Evolutionary conservation across 2,797 vertebrate genomes (phyloP).

Genomic region (Rhinatrema bivittatum): DNA sequence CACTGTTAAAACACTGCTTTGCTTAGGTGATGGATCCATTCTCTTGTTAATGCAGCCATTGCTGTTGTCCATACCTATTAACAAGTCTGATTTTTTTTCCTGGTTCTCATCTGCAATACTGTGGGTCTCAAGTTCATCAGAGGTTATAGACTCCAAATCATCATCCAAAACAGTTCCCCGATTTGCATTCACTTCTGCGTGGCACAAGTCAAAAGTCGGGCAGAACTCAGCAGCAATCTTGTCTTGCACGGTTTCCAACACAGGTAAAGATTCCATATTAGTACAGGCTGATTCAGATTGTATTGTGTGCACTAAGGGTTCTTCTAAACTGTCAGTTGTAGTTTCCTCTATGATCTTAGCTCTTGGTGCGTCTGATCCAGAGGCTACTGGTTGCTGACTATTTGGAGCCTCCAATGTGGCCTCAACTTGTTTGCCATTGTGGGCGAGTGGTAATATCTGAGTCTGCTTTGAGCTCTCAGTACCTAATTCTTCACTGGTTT

Average conservation of each 20-base stretch:
- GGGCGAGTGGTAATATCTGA: slow-evolving; percentile 12
- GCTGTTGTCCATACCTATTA: slow-evolving; percentile 17
- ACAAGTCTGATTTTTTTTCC: slow-evolving; percentile 22
- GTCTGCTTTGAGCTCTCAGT: slow-evolving; percentile 14
- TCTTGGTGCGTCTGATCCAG: not conserved
- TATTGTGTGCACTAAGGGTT: not conserved
- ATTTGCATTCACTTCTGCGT: slow-evolving; percentile 9
- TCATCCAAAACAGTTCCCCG: slow-evolving; percentile 11
- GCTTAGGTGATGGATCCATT: not conserved
- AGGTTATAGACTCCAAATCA: slow-evolving; percentile 16
- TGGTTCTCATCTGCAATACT: slow-evolving; percentile 6
- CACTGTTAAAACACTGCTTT: slow-evolving; percentile 4
- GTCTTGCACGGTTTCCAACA: slow-evolving; percentile 10
- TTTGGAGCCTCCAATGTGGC: slow-evolving; percentile 7
- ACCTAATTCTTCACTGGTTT: not conserved
- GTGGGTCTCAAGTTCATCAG: slow-evolving; percentile 20
- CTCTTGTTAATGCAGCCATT: not conserved
- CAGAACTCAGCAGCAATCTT: not conserved
- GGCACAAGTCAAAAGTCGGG: slow-evolving; percentile 2
- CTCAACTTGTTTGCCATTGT: slow-evolving; percentile 1
- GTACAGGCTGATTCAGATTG: slow-evolving; percentile 4
- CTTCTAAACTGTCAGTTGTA: slow-evolving; percentile 12
- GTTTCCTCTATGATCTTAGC: slow-evolving; percentile 10
- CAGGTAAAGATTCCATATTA: not conserved
- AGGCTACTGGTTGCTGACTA: not conserved